Conservation (phyloP, 1,140 invertebrate genomes). For the Drosophila trapezifrons region DNA sequence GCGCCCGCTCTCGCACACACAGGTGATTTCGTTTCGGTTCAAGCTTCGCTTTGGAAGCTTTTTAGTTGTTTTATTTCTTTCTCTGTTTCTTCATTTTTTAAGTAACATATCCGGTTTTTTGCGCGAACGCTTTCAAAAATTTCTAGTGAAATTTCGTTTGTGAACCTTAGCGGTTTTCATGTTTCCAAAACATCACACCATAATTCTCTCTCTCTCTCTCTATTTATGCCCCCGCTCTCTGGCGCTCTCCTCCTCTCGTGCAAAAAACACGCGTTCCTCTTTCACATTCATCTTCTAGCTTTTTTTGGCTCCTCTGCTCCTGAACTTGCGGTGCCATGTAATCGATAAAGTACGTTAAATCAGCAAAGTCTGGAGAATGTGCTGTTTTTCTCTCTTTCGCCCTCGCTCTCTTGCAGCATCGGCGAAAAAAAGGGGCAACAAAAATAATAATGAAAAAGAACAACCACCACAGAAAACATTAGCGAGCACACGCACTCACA, state of each 20-base stretch:
- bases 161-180: slow-evolving; percentile 42
- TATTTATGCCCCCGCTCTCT: slow-evolving; percentile 28
- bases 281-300: slow-evolving; percentile 54
- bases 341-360: slow-evolving; percentile 68
- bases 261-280: slow-evolving; percentile 61
- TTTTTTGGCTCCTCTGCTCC: slow-evolving; percentile 35
- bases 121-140: slow-evolving; percentile 76
- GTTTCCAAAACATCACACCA: slow-evolving; percentile 39
- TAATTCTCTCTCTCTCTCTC: slow-evolving; percentile 17
- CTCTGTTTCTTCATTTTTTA: slow-evolving; percentile 21
- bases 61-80: slow-evolving; percentile 30
- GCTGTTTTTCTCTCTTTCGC: slow-evolving; percentile 3
- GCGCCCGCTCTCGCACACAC: slow-evolving; percentile 35
- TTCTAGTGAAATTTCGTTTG: slow-evolving; percentile 74
- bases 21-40: slow-evolving; percentile 66
- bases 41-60: slow-evolving; percentile 63
- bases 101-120: slow-evolving; percentile 78
- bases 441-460: slow-evolving; percentile 5
- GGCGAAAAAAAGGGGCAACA: slow-evolving; percentile 9
- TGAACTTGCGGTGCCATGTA: slow-evolving; percentile 54
- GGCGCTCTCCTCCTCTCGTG: slow-evolving; percentile 28
- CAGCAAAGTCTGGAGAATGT: slow-evolving; percentile 35
- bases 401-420: slow-evolving; percentile 37
- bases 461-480: slow-evolving; percentile 44
- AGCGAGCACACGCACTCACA: slow-evolving; percentile 36